phyloP scores from a whole-genome alignment of 2,888 invertebrate species.

The Cynaeus angustus region DNA sequence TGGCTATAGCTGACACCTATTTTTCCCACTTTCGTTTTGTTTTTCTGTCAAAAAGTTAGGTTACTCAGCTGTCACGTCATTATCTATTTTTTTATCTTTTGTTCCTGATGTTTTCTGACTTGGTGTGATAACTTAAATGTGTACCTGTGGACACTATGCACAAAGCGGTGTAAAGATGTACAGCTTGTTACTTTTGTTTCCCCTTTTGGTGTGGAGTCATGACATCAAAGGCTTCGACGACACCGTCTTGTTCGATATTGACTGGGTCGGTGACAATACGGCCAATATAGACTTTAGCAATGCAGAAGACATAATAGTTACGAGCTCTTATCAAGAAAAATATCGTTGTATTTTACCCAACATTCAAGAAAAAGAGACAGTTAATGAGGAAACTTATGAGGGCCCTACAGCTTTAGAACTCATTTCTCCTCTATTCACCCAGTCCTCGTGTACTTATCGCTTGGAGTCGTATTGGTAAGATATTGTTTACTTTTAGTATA shows the following conservation, averaged over 20 bases:
- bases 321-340: constrained; percentile 85
- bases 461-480: constrained; percentile 86
- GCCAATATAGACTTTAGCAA: constrained; percentile 68
- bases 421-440: constrained; percentile 83
- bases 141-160: not conserved
- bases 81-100: not conserved
- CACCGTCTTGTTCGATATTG: constrained; percentile 84
- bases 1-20: not conserved
- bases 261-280: constrained; percentile 79
- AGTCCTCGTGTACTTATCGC: constrained; percentile 88
- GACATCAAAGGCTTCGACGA: constrained; percentile 89
- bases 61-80: constrained; percentile 13
- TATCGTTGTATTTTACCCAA: constrained; percentile 89
- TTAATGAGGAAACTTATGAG: constrained; percentile 77
- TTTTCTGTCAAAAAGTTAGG: constrained; percentile 8
- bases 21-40: not conserved
- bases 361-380: constrained; percentile 74
- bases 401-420: constrained; percentile 87
- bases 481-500: too few relatives aligned
- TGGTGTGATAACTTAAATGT: constrained; percentile 21
- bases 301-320: constrained; percentile 78
- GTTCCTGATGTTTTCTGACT: constrained; percentile 1
- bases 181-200: not conserved
- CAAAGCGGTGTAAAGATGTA: not conserved
- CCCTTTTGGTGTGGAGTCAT: constrained; percentile 62